phyloP scores from a whole-genome alignment of 2,888 invertebrate species.

The Papilio demoleus region DNA sequence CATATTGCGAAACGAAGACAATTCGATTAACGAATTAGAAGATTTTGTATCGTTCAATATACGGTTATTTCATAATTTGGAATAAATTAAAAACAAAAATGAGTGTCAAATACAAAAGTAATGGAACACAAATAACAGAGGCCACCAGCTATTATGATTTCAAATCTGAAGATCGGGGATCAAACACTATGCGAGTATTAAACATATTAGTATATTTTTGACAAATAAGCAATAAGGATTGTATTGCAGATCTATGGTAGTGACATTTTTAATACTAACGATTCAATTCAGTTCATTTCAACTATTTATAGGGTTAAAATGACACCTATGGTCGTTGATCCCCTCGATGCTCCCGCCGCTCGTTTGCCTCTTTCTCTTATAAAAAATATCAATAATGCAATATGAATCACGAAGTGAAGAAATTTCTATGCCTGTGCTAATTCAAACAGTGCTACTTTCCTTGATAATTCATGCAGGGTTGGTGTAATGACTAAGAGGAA shows the following conservation, averaged over 20 bases:
- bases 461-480: neutral
- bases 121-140: neutral
- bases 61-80: slow-evolving; percentile 7
- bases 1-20: slow-evolving; percentile 26
- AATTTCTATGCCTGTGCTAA: neutral
- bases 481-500: neutral
- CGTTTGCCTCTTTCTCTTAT: too few species aligned
- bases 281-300: too few species aligned
- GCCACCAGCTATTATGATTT: neutral
- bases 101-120: slow-evolving; percentile 1
- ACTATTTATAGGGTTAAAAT: too few species aligned
- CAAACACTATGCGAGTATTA: neutral
- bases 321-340: too few species aligned
- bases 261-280: too few species aligned
- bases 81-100: neutral
- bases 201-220: neutral
- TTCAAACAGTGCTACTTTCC: neutral
- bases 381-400: neutral
- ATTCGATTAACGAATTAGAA: neutral
- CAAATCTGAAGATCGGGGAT: neutral
- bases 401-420: neutral
- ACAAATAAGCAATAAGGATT: too few species aligned
- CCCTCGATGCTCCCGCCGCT: too few species aligned
- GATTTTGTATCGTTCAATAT: neutral
- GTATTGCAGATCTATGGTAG: too few species aligned